Percentiles rank a stretch among this genome's conserved stretches.
Conservation (phyloP, 2,797 vertebrate species). For the Hafferia zeledoni region DNA sequence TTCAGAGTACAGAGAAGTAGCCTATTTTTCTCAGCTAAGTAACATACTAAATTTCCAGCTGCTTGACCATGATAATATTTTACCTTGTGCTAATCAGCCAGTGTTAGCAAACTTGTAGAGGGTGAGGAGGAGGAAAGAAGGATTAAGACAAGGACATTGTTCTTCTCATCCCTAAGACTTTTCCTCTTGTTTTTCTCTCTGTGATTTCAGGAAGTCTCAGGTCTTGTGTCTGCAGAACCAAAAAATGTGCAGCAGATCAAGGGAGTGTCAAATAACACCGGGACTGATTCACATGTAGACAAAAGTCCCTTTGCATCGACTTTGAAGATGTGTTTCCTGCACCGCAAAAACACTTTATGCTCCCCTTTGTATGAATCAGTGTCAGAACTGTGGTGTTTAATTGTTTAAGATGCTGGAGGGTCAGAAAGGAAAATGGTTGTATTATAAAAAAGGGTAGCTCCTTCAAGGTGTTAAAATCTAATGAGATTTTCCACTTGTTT, state of each 20-base stretch:
- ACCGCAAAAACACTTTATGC: neutral
- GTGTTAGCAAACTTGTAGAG: neutral
- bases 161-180: neutral
- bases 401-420: constrained; percentile 23
- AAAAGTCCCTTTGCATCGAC: neutral
- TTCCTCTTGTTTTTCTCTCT: neutral
- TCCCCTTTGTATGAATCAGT: neutral
- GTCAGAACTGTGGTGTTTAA: constrained; percentile 1
- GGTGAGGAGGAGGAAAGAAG: neutral
- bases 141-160: neutral
- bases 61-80: neutral
- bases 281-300: neutral
- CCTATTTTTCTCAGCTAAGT: neutral
- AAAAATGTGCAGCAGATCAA: neutral
- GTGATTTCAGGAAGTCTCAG: neutral
- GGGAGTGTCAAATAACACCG: neutral
- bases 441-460: neutral
- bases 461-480: constrained; percentile 51
- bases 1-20: neutral
- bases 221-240: neutral
- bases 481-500: constrained; percentile 55
- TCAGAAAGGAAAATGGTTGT: neutral
- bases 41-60: neutral
- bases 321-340: neutral
- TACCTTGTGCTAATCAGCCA: neutral